These are phyloP conservation scores for Caenorhabditis sulstoni DNA, from an alignment of 2,888 invertebrate species.

Conservation along the genomic window DNA sequence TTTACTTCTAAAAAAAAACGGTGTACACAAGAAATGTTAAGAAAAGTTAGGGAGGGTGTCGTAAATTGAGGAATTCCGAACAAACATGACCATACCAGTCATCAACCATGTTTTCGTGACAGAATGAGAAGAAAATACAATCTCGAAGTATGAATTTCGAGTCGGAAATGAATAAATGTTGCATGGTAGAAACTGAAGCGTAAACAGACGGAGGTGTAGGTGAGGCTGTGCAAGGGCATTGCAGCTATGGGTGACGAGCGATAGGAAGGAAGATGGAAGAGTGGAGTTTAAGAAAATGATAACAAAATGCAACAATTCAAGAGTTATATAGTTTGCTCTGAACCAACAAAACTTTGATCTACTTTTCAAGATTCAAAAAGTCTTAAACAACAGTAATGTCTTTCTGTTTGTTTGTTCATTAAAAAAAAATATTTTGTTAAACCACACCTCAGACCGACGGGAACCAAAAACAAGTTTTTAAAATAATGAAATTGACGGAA, in stretches of 20 bases:
- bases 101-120: background rate
- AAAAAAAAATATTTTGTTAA: too few relatives aligned
- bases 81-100: background rate
- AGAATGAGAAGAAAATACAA: background rate
- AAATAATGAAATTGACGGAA: too few relatives aligned
- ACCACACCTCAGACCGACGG: too few relatives aligned
- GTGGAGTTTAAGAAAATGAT: slow-evolving; percentile 22
- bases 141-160: slow-evolving; percentile 12
- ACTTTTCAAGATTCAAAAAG: too few relatives aligned
- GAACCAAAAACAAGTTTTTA: too few relatives aligned
- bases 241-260: background rate
- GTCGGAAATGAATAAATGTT: slow-evolving; percentile 8
- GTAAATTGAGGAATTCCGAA: slow-evolving; percentile 25
- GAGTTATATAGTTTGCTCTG: too few relatives aligned
- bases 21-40: background rate
- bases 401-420: too few relatives aligned
- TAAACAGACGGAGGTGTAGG: slow-evolving; percentile 25
- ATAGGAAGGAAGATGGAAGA: slow-evolving; percentile 25
- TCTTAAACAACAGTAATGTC: too few relatives aligned
- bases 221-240: background rate
- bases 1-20: background rate
- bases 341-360: too few relatives aligned
- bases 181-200: slow-evolving; percentile 19
- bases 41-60: slow-evolving; percentile 1
- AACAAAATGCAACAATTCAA: slow-evolving; percentile 6